phyloP scores from a whole-genome alignment of 2,797 vertebrate genomes.

The Notoglanidium macrostoma region DNA sequence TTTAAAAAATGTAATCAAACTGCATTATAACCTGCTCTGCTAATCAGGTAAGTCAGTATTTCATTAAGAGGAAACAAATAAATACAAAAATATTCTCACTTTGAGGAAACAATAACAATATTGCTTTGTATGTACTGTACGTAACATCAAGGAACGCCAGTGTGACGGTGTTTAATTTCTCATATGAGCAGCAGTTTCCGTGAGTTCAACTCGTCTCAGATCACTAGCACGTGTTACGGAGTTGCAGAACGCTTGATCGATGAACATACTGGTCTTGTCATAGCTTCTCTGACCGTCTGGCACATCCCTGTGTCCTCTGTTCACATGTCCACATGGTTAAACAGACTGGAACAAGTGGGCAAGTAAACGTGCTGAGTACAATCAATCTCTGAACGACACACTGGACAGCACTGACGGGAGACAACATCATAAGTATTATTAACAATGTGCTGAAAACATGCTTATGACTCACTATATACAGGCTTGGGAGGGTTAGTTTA shows the following conservation, averaged over 20 bases:
- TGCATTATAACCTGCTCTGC: not conserved
- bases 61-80: not conserved
- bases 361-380: not conserved
- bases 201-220: not conserved
- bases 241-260: not conserved
- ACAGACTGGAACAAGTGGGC: constrained; percentile 1
- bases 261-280: not conserved
- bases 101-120: not conserved
- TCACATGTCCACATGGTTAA: not conserved
- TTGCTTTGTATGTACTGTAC: too few relatives aligned
- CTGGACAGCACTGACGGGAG: not conserved
- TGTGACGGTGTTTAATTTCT: not conserved
- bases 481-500: too few relatives aligned
- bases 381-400: not conserved
- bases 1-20: not conserved
- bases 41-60: not conserved
- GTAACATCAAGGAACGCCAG: not conserved
- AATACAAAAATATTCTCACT: not conserved
- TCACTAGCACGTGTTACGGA: not conserved
- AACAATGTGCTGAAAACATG: not conserved
- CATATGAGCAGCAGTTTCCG: not conserved
- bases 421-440: not conserved
- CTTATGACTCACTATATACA: not conserved
- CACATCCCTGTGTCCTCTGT: not conserved
- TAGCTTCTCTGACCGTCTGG: not conserved